Conservation (phyloP, 1,140 invertebrate genomes). For the Helicoverpa zea region DNA sequence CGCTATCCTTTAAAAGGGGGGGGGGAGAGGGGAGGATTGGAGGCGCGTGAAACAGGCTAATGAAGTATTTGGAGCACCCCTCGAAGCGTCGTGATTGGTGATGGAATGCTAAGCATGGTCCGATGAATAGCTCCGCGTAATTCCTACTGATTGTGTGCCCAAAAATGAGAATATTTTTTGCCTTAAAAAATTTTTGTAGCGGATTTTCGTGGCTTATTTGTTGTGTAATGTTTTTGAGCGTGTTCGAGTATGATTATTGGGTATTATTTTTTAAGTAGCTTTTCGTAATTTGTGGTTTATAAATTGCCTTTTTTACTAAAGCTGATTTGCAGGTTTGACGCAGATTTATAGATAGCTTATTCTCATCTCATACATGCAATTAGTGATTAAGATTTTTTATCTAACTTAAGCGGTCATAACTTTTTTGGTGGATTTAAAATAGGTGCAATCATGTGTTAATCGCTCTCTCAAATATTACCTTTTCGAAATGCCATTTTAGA, state of each 20-base stretch:
- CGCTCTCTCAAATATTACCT: not conserved
- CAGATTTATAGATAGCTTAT: too few species aligned
- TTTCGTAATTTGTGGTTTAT: not conserved
- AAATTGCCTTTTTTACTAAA: not conserved
- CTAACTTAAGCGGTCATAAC: too few species aligned
- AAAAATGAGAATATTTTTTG: conserved; percentile 33
- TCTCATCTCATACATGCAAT: too few species aligned
- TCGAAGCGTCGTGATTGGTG: conserved; percentile 55
- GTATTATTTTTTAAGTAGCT: conserved; percentile 8
- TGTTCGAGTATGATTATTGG: not conserved
- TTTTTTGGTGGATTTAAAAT: not conserved
- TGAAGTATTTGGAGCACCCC: conserved; percentile 56
- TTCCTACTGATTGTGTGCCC: conserved; percentile 46
- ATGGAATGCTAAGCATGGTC: conserved; percentile 58
- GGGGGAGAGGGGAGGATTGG: conserved; percentile 1
- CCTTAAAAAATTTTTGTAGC: conserved; percentile 15
- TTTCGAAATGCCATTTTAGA: not conserved
- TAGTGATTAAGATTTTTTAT: not conserved
- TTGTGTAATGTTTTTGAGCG: conserved; percentile 7
- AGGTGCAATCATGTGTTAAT: not conserved
- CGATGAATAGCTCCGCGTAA: conserved; percentile 48
- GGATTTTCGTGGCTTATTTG: not conserved
- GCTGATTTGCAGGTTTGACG: not conserved
- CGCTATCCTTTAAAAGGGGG: conserved; percentile 41
- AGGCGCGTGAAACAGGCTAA: conserved; percentile 53